Evolutionary conservation across 2,113 vertebrate genomes (phyloP).

Genomic region (Lampris megalopsis): DNA sequence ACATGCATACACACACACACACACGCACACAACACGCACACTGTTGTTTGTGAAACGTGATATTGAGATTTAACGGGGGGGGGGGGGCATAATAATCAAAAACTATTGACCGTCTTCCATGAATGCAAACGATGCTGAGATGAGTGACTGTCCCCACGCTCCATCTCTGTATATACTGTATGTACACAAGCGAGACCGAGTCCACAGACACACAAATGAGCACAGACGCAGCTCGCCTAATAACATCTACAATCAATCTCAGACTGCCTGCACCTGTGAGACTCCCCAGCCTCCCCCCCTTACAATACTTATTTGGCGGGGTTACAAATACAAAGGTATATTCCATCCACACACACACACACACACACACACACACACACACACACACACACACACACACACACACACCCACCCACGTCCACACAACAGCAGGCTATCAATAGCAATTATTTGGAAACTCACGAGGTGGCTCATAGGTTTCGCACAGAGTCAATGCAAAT

Average conservation of each 20-base stretch:
- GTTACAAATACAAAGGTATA: not conserved
- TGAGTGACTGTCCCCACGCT: not conserved
- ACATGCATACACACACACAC: slow-evolving; percentile 40
- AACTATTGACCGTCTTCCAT: not conserved
- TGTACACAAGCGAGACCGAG: not conserved
- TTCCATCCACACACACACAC: not conserved
- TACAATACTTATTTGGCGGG: not conserved
- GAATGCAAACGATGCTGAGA: slow-evolving; percentile 6
- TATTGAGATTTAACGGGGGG: slow-evolving; percentile 13
- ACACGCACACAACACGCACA: slow-evolving; percentile 25
- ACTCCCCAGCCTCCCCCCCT: not conserved
- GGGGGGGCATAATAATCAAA: slow-evolving; percentile 13
- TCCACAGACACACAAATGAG: not conserved
- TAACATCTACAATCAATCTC: slow-evolving; percentile 1
- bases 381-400: not conserved
- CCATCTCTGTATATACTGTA: not conserved
- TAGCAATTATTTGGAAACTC: slow-evolving; percentile 27
- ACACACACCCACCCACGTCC: slow-evolving; percentile 11
- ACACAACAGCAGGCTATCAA: slow-evolving; percentile 24
- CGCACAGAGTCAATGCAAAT: slow-evolving; percentile 21
- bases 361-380: slow-evolving; percentile 7
- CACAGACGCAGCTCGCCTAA: slow-evolving; percentile 3
- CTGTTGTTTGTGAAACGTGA: slow-evolving; percentile 29
- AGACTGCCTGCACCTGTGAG: not conserved
- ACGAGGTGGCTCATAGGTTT: slow-evolving; percentile 17